Conservation (phyloP, 2,797 vertebrate genomes). For the Monodelphis domestica region DNA sequence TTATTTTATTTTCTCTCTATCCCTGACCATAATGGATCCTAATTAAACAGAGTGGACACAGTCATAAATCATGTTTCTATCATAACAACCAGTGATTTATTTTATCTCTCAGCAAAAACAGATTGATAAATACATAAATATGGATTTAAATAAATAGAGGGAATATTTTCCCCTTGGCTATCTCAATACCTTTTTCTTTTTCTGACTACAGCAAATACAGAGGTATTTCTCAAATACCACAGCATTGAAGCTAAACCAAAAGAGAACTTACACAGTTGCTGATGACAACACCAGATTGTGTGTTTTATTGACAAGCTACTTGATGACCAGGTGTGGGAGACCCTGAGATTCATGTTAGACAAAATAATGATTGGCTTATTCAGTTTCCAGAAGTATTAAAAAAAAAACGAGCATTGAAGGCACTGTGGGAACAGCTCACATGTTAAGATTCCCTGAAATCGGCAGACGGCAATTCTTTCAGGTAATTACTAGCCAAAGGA, state of each 20-base stretch:
- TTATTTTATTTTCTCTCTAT: background rate
- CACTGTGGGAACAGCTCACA: background rate
- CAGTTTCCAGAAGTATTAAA: background rate
- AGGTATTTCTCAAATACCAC: background rate
- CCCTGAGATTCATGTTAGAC: background rate
- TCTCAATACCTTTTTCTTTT: background rate
- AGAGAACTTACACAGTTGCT: background rate
- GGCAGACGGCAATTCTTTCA: background rate
- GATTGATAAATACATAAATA: background rate
- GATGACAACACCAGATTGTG: background rate
- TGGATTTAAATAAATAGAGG: background rate
- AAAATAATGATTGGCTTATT: background rate
- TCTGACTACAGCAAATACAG: too few species aligned
- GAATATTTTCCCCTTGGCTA: background rate
- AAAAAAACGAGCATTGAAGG: background rate
- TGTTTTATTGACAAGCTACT: background rate
- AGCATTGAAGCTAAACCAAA: slow-evolving; percentile 22
- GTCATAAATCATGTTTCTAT: background rate
- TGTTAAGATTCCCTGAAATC: background rate
- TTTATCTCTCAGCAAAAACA: background rate
- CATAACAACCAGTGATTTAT: slow-evolving; percentile 29
- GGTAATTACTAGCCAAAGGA: slow-evolving; percentile 34
- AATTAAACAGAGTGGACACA: slow-evolving; percentile 21
- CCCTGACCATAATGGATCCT: slow-evolving; percentile 6
- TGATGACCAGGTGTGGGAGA: background rate